Conservation (phyloP, 2,888 invertebrate genomes). For the Agrypnus murinus region DNA sequence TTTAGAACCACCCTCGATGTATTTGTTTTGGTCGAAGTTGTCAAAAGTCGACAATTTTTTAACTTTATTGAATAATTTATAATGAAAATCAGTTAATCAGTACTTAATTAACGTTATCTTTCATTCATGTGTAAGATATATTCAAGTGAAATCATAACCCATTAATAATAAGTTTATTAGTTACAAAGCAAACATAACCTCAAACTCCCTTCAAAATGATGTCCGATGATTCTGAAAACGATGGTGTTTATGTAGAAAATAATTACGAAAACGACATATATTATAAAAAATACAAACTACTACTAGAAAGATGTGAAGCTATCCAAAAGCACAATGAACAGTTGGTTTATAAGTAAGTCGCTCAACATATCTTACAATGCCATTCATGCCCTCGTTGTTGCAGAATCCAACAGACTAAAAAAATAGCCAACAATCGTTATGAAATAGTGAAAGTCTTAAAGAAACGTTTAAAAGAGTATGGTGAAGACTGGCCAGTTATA, state of each 20-base stretch:
- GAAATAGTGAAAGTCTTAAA: constrained; percentile 82
- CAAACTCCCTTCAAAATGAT: constrained; percentile 65
- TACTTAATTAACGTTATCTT: no score
- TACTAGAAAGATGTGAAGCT: constrained; percentile 83
- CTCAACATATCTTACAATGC: background rate
- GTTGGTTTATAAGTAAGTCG: constrained; percentile 76
- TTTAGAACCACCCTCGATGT: no score
- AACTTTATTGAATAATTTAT: no score
- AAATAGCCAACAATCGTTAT: constrained; percentile 78
- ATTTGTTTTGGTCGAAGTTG: no score
- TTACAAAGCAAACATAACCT: constrained; percentile 12
- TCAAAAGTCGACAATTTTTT: no score
- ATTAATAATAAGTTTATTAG: no score
- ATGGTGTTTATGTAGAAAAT: constrained; percentile 70
- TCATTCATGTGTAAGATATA: no score
- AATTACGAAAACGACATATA: constrained; percentile 79
- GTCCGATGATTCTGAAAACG: constrained; percentile 78
- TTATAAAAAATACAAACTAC: constrained; percentile 82
- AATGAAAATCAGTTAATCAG: no score
- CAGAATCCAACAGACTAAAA: constrained; percentile 82
- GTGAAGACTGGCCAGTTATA: constrained; percentile 77
- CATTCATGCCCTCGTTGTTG: constrained; percentile 54
- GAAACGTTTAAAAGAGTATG: constrained; percentile 80
- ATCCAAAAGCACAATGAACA: constrained; percentile 86
- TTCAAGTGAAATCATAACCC: no score